Base-by-base conservation (phyloP, 1,140 invertebrate species). In the Drosophila trapezifrons region DNA sequence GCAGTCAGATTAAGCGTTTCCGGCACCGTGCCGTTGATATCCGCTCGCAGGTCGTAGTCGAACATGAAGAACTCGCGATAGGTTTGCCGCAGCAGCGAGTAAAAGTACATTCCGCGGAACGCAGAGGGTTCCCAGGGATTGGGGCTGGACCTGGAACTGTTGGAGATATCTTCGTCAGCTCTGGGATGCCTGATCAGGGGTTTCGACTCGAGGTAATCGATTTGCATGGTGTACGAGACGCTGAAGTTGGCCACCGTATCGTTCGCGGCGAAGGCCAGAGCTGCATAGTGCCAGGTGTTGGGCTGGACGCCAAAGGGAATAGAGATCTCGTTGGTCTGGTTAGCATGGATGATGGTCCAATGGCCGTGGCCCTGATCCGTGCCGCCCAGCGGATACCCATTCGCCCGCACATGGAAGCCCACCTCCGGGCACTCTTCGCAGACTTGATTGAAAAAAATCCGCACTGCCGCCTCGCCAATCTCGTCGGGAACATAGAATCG, bases 31-130 rank as follows among this genome's bases (percentile, higher is more conserved):
- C 94, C 93, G 54, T 95, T 93, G 40, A 84, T 87, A 42, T 93
- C 93, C 0, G 93, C 92, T 0, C 94, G 90, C 60, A 96, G 87
- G 64, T 95, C 95, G 74, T 95, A 96, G 35, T 95, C 95, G 75
- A 95, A 96, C 12, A 94, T 93, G 78, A 96, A 96, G 78, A 95
- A 96, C 46, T 95, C 94, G 15, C 94, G 93, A 75, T 94, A 94
- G 2, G 95, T 94, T 70, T 95, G 95, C n/a, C 95, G 93, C 67
- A 94, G 92, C 46, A 96, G 90, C n/a, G 93, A 90, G 56, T 79
- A 93, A 86, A 86, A 92, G 60, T 90, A 93, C 79, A 91, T 92
- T 45, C 80, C 67, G 2, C 79, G 78, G 57, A 83, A 90, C 1
- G 49, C 65, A 3, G 49, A 58, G 1, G 90, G 84, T 5, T 45